These are phyloP conservation scores for Spodoptera litura DNA, from an alignment of 1,140 invertebrate species.

Conservation along the genomic window DNA sequence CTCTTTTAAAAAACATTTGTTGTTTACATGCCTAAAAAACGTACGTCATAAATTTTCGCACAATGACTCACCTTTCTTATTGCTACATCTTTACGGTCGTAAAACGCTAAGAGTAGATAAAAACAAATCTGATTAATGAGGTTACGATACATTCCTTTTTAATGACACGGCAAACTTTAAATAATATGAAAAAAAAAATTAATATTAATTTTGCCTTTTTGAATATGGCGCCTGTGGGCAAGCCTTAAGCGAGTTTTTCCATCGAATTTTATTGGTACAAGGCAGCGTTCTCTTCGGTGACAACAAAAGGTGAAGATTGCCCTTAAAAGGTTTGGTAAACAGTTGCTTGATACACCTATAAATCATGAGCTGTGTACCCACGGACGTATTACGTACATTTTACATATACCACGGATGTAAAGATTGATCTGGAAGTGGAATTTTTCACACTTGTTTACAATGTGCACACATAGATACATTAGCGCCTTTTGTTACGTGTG, in stretches of 20 bases:
- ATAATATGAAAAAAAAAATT: conserved; percentile 17
- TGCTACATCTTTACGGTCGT: conserved; percentile 7
- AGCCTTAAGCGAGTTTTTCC: conserved; percentile 27
- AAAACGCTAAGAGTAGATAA: conserved; percentile 14
- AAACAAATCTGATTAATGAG: conserved; percentile 26
- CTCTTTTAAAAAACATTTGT: neutral
- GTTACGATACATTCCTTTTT: conserved; percentile 1
- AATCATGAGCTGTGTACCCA: conserved; percentile 68
- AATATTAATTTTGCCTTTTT: conserved; percentile 23
- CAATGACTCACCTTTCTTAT: conserved; percentile 5
- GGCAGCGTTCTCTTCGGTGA: conserved; percentile 56
- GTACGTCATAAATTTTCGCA: neutral
- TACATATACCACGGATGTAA: conserved; percentile 56
- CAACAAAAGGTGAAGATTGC: conserved; percentile 71
- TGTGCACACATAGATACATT: conserved; percentile 16
- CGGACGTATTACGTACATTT: conserved; percentile 66
- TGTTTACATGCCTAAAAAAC: conserved; percentile 1
- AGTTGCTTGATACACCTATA: conserved; percentile 70
- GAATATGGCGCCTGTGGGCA: neutral
- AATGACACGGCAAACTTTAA: neutral
- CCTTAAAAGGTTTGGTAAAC: conserved; percentile 73
- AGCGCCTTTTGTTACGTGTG: conserved; percentile 19
- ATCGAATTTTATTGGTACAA: conserved; percentile 54
- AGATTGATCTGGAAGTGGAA: conserved; percentile 59
- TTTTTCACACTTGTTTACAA: conserved; percentile 43